Evolutionary conservation across 2,888 invertebrate genomes (phyloP).

Genomic region (Slavum lentiscoides): DNA sequence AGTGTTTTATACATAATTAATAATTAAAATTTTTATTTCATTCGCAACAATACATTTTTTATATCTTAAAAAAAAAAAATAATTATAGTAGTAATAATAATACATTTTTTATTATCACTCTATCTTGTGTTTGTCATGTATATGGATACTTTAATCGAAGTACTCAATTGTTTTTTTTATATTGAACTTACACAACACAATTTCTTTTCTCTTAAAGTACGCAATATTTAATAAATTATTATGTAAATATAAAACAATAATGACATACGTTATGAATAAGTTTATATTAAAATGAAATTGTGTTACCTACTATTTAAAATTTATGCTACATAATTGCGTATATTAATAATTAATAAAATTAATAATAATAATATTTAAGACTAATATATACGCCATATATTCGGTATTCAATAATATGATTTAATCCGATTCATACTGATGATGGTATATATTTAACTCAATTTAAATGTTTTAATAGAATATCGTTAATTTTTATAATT

Average conservation of each 20-base stretch:
- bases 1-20: constrained; percentile 47
- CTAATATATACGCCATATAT: constrained; percentile 25
- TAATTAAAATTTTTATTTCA: constrained; percentile 35
- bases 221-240: constrained; percentile 46
- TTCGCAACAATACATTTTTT: constrained; percentile 39
- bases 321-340: constrained; percentile 29
- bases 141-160: constrained; percentile 12
- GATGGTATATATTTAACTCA: constrained; percentile 19
- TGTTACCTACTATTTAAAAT: constrained; percentile 36
- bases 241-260: constrained; percentile 50
- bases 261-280: constrained; percentile 39
- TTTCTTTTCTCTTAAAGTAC: constrained; percentile 31
- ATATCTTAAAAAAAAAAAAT: constrained; percentile 25
- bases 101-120: constrained; percentile 33
- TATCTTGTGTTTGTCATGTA: constrained; percentile 33
- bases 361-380: constrained; percentile 35
- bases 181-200: constrained; percentile 33
- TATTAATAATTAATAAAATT: constrained; percentile 26
- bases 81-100: constrained; percentile 36
- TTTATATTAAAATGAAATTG: constrained; percentile 43
- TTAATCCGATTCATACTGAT: not conserved
- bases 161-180: constrained; percentile 30
- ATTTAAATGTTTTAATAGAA: constrained; percentile 42
- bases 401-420: constrained; percentile 20
- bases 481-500: constrained; percentile 33